These are phyloP conservation scores for Hyposoter dolosus DNA, from an alignment of 2,888 invertebrate genomes.

Conservation along the genomic window DNA sequence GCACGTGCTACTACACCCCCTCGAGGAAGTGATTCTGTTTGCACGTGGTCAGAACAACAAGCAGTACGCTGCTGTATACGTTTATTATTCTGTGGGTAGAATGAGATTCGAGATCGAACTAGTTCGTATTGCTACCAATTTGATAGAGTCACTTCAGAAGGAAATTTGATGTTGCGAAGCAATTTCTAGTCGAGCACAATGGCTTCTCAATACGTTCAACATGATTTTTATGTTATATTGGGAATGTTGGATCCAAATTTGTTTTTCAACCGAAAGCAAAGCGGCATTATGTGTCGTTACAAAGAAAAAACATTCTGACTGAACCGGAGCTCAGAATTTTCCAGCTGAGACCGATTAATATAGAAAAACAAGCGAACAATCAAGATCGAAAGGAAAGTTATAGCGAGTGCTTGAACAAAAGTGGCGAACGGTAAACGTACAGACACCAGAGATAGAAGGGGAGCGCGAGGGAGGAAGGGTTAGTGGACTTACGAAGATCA, in stretches of 20 bases:
- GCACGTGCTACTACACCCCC: slow-evolving; percentile 28
- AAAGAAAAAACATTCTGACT: background rate
- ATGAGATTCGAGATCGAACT: background rate
- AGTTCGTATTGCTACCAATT: background rate
- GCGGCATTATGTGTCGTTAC: too few species aligned
- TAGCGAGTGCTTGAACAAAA: background rate
- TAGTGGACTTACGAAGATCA: background rate
- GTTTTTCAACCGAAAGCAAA: background rate
- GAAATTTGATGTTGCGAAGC: too few species aligned
- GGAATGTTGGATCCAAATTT: background rate
- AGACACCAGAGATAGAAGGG: background rate
- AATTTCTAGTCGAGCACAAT: too few species aligned
- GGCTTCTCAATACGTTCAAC: too few species aligned
- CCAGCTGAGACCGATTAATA: background rate
- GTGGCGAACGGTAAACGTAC: background rate
- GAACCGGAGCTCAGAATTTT: background rate
- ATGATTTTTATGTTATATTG: too few species aligned
- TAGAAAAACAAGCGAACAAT: background rate
- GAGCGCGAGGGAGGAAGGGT: background rate
- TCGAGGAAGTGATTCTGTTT: background rate
- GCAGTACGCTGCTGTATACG: background rate
- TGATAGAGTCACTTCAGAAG: too few species aligned
- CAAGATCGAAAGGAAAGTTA: background rate
- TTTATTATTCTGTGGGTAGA: background rate
- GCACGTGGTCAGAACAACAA: slow-evolving; percentile 16